Evolutionary conservation across 2,113 vertebrate species (phyloP).

Genomic region (Regulus satrapa): DNA sequence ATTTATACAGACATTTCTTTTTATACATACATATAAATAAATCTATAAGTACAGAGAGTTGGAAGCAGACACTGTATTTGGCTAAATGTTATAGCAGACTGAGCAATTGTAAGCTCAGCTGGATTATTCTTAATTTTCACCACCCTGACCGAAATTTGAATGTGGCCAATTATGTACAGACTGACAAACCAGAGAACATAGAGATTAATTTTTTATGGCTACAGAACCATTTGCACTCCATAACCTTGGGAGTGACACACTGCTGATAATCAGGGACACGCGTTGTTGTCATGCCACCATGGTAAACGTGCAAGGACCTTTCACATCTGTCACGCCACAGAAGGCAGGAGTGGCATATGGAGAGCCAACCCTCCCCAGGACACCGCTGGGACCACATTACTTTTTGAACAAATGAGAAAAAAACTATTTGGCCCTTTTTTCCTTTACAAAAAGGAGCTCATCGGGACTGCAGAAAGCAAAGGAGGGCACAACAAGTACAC

Average conservation of each 20-base stretch:
- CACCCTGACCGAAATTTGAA: neutral
- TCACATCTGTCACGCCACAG: neutral
- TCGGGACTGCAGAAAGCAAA: neutral
- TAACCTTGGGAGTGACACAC: constrained; percentile 17
- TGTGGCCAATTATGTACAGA: neutral
- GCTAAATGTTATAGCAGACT: neutral
- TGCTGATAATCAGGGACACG: neutral
- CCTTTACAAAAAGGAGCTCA: neutral
- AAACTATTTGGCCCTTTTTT: neutral
- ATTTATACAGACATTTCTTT: neutral
- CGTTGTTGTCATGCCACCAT: neutral
- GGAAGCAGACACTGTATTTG: neutral
- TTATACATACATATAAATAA: neutral
- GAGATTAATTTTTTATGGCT: constrained; percentile 48
- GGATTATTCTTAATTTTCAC: constrained; percentile 48
- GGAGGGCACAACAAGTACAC: accelerated
- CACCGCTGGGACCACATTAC: neutral
- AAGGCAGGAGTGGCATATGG: neutral
- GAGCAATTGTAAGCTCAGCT: neutral
- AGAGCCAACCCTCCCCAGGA: neutral
- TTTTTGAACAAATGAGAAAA: neutral
- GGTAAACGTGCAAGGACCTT: constrained; percentile 4
- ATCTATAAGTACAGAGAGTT: neutral
- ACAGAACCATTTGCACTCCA: neutral
- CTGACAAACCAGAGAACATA: constrained; percentile 41